phyloP scores from a whole-genome alignment of 1,140 invertebrate genomes.

The Lerema accius region DNA sequence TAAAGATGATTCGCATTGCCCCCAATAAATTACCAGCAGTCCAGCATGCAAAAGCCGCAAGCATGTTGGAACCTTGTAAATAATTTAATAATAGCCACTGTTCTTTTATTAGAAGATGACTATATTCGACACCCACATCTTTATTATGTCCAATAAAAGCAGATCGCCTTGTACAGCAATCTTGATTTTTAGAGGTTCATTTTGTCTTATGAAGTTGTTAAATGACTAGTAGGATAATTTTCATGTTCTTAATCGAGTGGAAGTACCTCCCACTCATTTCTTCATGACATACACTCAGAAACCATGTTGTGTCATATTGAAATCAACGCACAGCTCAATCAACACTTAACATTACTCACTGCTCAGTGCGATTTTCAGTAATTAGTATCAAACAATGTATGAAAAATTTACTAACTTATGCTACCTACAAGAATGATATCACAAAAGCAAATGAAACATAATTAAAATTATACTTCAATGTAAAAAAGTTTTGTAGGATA shows the following conservation, averaged over 20 bases:
- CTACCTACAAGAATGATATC: no score
- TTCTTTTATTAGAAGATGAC: conserved; percentile 72
- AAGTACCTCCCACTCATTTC: conserved; percentile 3
- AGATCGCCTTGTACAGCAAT: conserved; percentile 36
- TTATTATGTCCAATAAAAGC: conserved; percentile 53
- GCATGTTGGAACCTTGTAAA: conserved; percentile 52
- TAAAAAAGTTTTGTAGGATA: no score
- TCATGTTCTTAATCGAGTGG: background rate
- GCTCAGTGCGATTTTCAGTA: no score
- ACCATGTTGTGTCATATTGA: background rate
- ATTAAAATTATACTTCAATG: no score
- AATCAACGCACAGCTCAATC: conserved; percentile 7
- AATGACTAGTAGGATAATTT: conserved; percentile 32
- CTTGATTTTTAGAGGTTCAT: conserved; percentile 31
- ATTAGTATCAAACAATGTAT: no score
- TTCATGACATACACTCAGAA: no score
- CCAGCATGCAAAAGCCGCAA: conserved; percentile 39
- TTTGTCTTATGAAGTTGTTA: conserved; percentile 26
- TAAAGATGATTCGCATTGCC: conserved; percentile 22
- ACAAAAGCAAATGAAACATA: no score
- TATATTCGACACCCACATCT: conserved; percentile 60
- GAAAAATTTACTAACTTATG: no score
- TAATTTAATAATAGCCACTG: conserved; percentile 56
- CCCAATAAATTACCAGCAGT: conserved; percentile 29
- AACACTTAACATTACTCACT: background rate